Conservation (phyloP, 2,113 vertebrate species). For the Cyprinus carpio region DNA sequence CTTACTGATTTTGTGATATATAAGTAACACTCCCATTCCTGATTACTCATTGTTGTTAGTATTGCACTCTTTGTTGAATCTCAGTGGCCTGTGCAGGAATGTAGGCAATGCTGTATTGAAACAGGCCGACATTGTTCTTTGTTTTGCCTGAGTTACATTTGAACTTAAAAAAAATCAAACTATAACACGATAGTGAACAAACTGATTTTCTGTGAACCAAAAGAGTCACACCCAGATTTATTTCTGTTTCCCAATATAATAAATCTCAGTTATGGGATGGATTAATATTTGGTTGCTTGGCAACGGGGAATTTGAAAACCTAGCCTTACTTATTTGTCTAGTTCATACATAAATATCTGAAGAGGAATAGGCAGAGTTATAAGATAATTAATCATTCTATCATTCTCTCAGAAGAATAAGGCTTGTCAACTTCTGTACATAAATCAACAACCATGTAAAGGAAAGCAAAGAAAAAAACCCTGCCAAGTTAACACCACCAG, state of each 20-base stretch:
- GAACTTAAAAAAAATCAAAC: background rate
- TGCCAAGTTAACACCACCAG: background rate
- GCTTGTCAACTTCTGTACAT: background rate
- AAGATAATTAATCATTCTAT: too few relatives aligned
- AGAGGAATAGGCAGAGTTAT: background rate
- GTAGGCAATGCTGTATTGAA: background rate
- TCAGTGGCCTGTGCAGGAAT: background rate
- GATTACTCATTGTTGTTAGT: background rate
- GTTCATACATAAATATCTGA: background rate
- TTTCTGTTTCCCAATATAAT: background rate
- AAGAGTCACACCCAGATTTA: background rate
- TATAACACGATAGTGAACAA: background rate
- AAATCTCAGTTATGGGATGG: background rate
- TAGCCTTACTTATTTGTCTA: background rate
- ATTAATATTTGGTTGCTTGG: background rate
- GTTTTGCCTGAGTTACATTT: background rate
- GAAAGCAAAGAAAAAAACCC: background rate
- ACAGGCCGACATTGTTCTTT: background rate
- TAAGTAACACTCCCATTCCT: background rate
- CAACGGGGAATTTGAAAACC: background rate
- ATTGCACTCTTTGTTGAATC: constrained; percentile 11
- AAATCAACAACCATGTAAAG: background rate
- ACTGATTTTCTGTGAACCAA: background rate
- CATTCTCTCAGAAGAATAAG: background rate
- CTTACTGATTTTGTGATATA: background rate